These are phyloP conservation scores for Apodemus agrarius DNA, from an alignment of 2,797 vertebrate genomes.

Conservation along the genomic window DNA sequence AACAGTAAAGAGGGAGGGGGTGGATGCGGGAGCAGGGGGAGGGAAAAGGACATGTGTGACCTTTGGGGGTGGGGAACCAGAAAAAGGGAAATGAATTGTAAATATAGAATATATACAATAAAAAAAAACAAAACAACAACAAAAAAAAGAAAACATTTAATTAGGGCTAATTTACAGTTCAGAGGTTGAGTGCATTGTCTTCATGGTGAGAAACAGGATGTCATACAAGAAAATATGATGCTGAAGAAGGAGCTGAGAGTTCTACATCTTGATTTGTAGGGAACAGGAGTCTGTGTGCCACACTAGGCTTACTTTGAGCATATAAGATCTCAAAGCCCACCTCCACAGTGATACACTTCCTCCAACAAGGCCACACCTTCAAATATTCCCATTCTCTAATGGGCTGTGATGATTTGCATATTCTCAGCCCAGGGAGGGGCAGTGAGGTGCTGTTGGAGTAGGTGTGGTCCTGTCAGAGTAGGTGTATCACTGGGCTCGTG, in stretches of 20 bases:
- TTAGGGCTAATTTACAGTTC: not conserved
- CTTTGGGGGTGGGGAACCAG: no score
- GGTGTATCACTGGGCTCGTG: not conserved
- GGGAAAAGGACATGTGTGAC: no score
- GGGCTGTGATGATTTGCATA: not conserved
- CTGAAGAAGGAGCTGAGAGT: not conserved
- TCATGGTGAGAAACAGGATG: not conserved
- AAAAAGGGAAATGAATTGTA: no score
- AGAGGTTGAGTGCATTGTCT: not conserved
- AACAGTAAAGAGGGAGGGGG: no score
- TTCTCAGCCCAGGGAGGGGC: fast-evolving
- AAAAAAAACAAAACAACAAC: no score
- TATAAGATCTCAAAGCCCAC: not conserved
- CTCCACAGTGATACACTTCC: not conserved
- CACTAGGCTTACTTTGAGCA: not conserved
- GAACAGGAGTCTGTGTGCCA: not conserved
- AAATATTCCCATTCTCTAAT: not conserved
- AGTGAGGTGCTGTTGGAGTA: not conserved
- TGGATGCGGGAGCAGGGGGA: no score
- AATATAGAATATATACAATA: no score
- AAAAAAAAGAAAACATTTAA: not conserved
- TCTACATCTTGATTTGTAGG: not conserved
- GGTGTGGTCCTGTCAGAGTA: not conserved
- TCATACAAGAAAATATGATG: not conserved
- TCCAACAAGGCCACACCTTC: not conserved